Conservation (phyloP, 2,113 vertebrate genomes). For the Siphamia tubifer region DNA sequence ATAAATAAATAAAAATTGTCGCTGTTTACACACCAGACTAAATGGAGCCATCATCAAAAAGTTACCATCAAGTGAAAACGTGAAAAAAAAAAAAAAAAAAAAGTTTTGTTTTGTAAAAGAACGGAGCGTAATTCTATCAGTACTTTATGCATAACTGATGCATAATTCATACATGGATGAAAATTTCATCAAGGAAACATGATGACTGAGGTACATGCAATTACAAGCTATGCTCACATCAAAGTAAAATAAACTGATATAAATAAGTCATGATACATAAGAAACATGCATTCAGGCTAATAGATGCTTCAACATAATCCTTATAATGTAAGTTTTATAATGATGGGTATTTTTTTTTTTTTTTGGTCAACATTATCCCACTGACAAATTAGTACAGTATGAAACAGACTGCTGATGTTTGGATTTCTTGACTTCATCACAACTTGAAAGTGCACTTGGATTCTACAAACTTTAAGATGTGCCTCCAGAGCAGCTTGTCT, state of each 20-base stretch:
- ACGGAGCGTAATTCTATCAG: slow-evolving; percentile 56
- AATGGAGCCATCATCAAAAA: too few relatives aligned
- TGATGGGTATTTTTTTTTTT: too few relatives aligned
- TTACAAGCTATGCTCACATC: slow-evolving; percentile 79
- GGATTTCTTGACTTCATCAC: neutral
- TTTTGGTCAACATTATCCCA: slow-evolving; percentile 38
- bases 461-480: slow-evolving; percentile 14
- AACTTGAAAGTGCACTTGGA: slow-evolving; percentile 2
- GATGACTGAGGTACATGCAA: slow-evolving; percentile 78
- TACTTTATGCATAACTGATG: slow-evolving; percentile 74
- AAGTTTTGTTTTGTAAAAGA: slow-evolving; percentile 63
- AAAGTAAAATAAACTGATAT: slow-evolving; percentile 80
- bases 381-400: slow-evolving; percentile 23
- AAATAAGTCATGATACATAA: slow-evolving; percentile 75
- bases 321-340: slow-evolving; percentile 47
- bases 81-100: slow-evolving; percentile 18
- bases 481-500: slow-evolving; percentile 12
- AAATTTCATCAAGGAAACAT: slow-evolving; percentile 82
- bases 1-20: neutral
- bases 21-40: slow-evolving; percentile 12
- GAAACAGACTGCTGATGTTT: slow-evolving; percentile 23
- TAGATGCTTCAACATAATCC: slow-evolving; percentile 30
- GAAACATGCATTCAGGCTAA: slow-evolving; percentile 66
- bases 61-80: too few relatives aligned
- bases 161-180: slow-evolving; percentile 79